A percentile compares a stretch with the other conserved stretches of the same genome.
These are phyloP conservation scores for Choristoneura fumiferana DNA, from an alignment of 1,140 invertebrate species.

Conservation along the genomic window DNA sequence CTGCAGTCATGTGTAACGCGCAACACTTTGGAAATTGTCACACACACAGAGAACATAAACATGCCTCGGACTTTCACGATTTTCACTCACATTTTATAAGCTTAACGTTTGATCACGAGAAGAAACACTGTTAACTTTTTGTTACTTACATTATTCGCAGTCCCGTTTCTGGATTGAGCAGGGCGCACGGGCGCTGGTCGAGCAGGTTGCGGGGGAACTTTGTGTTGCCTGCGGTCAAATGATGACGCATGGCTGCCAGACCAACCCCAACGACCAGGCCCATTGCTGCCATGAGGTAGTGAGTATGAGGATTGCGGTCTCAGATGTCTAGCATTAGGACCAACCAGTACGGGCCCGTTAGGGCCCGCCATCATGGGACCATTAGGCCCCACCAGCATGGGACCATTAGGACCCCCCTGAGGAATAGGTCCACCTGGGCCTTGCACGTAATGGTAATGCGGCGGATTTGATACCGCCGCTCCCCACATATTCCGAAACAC, in stretches of 20 bases:
- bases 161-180: slow-evolving; percentile 47
- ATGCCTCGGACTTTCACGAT: not conserved
- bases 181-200: slow-evolving; percentile 69
- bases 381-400: slow-evolving; percentile 48
- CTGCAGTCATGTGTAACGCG: slow-evolving; percentile 8
- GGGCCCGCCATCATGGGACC: slow-evolving; percentile 25
- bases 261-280: slow-evolving; percentile 66
- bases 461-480: slow-evolving; percentile 69
- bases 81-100: not conserved
- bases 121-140: no score
- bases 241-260: slow-evolving; percentile 66
- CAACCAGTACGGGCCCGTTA: slow-evolving; percentile 26
- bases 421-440: slow-evolving; percentile 44
- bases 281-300: slow-evolving; percentile 62
- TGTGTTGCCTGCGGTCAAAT: slow-evolving; percentile 68
- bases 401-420: slow-evolving; percentile 54
- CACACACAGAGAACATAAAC: not conserved
- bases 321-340: slow-evolving; percentile 45
- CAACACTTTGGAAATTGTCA: slow-evolving; percentile 8
- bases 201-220: slow-evolving; percentile 69
- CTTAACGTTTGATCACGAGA: no score
- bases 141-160: slow-evolving; percentile 58
- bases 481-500: slow-evolving; percentile 67
- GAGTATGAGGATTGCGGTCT: slow-evolving; percentile 70
- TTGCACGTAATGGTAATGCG: slow-evolving; percentile 68